Conservation (phyloP, 2,888 invertebrate genomes). For the Galeruca laticollis region DNA sequence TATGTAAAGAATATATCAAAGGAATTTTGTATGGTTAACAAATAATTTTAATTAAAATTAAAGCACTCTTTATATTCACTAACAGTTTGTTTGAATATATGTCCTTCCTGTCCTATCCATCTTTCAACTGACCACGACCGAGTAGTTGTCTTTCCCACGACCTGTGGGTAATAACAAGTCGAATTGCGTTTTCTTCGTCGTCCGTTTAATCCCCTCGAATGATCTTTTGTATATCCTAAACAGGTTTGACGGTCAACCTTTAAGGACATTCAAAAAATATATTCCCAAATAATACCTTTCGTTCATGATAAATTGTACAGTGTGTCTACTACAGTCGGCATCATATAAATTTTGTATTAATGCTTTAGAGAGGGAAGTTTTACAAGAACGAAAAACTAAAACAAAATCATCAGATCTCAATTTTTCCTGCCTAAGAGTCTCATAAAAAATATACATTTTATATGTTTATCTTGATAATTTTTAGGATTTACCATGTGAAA, state of each 20-base stretch:
- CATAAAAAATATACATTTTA: too few species aligned
- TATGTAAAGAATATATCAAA: too few species aligned
- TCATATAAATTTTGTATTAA: too few species aligned
- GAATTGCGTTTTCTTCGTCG: slow-evolving; percentile 34
- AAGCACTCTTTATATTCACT: neutral
- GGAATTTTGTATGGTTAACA: too few species aligned
- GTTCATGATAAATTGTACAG: too few species aligned
- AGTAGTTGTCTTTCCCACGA: slow-evolving; percentile 58
- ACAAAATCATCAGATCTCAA: too few species aligned
- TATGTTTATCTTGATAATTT: too few species aligned
- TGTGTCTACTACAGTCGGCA: too few species aligned
- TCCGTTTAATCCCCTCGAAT: slow-evolving; percentile 32
- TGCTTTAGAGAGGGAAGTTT: too few species aligned
- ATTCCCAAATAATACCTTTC: neutral
- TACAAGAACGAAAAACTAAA: too few species aligned
- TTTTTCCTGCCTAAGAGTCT: too few species aligned
- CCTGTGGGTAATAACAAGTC: slow-evolving; percentile 46
- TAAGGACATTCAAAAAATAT: neutral
- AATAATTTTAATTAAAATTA: neutral
- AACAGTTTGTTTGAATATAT: neutral
- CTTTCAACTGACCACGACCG: slow-evolving; percentile 53
- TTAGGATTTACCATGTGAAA: too few species aligned
- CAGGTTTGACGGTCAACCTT: slow-evolving; percentile 32
- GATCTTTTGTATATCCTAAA: slow-evolving; percentile 36
- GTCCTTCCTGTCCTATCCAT: slow-evolving; percentile 43